Base-by-base conservation (phyloP, 2,888 invertebrate species). In the Drosophila antonietae region DNA sequence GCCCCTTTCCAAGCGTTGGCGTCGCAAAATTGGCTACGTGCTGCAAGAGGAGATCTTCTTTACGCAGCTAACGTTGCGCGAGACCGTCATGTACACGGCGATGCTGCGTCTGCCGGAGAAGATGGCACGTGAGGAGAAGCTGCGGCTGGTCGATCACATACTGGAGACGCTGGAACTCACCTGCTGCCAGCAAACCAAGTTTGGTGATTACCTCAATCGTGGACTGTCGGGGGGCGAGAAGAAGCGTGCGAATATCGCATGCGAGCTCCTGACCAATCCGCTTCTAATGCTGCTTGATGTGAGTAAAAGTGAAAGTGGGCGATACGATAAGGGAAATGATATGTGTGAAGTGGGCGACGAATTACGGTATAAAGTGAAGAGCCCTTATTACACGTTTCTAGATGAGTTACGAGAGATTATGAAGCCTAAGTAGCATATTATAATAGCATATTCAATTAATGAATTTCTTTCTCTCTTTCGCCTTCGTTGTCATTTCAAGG, bases 181-280 rank as follows among this genome's bases (percentile, higher is more conserved):
- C 68, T 94, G 94, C 90, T 97, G 96, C 91, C 95, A 96, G 91
- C 95, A 96, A 90, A 97, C 97, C 80, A 95, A 95, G 83, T 96
- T 97, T 88, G 96, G 96, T 18, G 96, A 96, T 90, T 95, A 95
- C 87, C 94, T 96, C 89, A 95, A 95, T 83, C 94, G 96, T 60
- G 97, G 97, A 8, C 92, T 97, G 55, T 96, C 96, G 46, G 97
- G 97, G 1, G 97, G 97, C 28, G 97, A 97, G 91, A 97, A 96
- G 93, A 97, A 97, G 91, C 93, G 97, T 85, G 96, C 96, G 46
- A 97, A 96, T 91, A 96, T 97, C 87, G 97, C 96, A 61, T 96
- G 96, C 91, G 97, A 97, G 93, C 93, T 97, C 79, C 93, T 97
- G 71, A 96, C 96, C 20, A 96, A 97, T 93, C 97, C 97, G 41